A percentile compares a stretch with the other conserved stretches of the same genome.
Conservation (phyloP, 2,113 vertebrate genomes). For the Formicarius rufipectus region DNA sequence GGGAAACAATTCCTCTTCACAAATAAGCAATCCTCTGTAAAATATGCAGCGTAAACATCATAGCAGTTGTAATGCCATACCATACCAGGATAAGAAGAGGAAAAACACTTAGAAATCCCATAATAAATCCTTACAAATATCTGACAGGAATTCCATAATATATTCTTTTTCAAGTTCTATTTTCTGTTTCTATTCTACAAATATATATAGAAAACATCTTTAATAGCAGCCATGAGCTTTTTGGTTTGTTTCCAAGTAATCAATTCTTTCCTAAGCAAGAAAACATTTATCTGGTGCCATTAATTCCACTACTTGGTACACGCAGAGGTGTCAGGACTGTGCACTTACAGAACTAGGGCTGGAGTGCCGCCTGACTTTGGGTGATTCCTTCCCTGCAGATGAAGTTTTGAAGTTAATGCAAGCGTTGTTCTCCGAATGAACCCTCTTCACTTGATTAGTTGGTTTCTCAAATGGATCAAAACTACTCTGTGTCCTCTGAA, state of each 20-base stretch:
- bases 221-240: not conserved
- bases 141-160: not conserved
- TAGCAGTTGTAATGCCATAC: not conserved
- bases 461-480: conserved; percentile 95
- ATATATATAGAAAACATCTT: not conserved
- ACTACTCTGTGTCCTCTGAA: conserved; percentile 94
- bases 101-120: not conserved
- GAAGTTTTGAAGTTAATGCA: conserved; percentile 91
- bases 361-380: conserved; percentile 91
- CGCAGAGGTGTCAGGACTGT: not conserved
- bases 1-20: not conserved
- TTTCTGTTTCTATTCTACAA: not conserved
- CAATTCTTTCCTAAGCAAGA: not conserved
- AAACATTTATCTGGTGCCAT: not conserved
- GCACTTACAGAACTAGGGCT: conserved; percentile 94
- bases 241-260: not conserved
- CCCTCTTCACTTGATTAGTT: conserved; percentile 92
- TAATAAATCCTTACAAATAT: not conserved
- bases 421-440: conserved; percentile 96
- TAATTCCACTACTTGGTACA: not conserved
- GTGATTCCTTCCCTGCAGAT: conserved; percentile 87
- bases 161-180: not conserved
- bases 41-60: not conserved
- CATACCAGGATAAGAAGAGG: not conserved
- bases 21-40: not conserved